Conservation (phyloP, 1,140 invertebrate genomes). For the Elymnias hypermnestra region DNA sequence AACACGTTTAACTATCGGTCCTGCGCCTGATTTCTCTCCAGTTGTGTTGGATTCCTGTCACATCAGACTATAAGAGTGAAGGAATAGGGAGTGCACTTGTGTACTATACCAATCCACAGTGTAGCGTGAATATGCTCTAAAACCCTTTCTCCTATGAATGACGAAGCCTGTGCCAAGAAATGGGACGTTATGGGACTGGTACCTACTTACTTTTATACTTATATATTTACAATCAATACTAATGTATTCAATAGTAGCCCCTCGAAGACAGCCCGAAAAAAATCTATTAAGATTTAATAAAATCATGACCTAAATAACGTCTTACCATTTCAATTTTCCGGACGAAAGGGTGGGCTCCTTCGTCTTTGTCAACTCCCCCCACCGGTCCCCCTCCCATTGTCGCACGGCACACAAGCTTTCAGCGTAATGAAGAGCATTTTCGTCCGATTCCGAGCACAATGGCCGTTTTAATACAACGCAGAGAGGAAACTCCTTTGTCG, state of each 20-base stretch:
- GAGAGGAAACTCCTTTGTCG: conserved; percentile 69
- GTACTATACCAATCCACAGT: no score
- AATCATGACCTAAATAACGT: conserved; percentile 72
- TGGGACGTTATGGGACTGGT: no score
- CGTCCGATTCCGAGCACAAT: conserved; percentile 70
- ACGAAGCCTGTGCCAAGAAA: no score
- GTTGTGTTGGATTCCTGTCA: no score
- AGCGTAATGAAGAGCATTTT: conserved; percentile 74
- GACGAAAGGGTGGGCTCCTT: conserved; percentile 64
- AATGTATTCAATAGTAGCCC: conserved; percentile 3
- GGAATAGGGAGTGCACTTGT: no score
- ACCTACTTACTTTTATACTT: no score
- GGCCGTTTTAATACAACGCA: conserved; percentile 66
- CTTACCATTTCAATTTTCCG: conserved; percentile 74
- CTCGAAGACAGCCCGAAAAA: conserved; percentile 16
- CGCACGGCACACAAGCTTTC: conserved; percentile 69
- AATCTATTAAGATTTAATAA: conserved; percentile 71
- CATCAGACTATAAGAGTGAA: no score
- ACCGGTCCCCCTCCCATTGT: conserved; percentile 47
- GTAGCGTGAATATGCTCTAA: no score
- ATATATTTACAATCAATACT: conserved; percentile 7
- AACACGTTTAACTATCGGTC: no score
- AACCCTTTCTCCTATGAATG: no score
- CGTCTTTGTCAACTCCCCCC: conserved; percentile 50
- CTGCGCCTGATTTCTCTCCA: no score